Percentiles rank a stretch among this genome's conserved stretches.
Evolutionary conservation across 92 coral and sea anemone species (phyloP).

Genomic region (Umimayanthus kanabou): DNA sequence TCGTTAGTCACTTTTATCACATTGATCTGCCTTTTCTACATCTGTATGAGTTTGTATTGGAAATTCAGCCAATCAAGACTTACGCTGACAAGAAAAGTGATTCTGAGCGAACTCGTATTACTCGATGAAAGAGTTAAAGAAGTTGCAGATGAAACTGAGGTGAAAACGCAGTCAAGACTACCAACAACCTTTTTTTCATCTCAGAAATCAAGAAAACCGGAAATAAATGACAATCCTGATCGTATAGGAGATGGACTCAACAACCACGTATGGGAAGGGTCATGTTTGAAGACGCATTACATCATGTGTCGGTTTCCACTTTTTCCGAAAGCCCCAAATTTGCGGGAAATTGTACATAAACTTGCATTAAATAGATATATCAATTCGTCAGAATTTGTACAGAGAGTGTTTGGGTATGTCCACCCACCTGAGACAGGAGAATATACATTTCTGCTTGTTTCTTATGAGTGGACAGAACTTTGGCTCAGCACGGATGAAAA

Average conservation of each 20-base stretch:
- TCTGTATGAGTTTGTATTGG: background rate
- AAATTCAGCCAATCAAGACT: background rate
- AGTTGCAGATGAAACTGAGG: background rate
- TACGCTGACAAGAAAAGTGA: background rate
- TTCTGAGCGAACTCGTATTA: background rate
- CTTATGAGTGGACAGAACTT: constrained; percentile 1
- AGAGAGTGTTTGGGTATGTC: constrained; percentile 12
- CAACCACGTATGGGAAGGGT: background rate
- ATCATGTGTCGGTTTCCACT: background rate
- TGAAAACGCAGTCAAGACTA: background rate
- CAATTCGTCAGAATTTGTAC: background rate
- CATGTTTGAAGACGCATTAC: background rate
- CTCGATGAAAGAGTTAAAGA: background rate
- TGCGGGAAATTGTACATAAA: background rate
- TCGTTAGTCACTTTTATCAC: background rate
- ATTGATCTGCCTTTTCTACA: background rate
- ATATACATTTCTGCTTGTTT: background rate
- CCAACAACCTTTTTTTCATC: background rate
- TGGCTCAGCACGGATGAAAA: constrained; percentile 9
- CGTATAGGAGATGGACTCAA: background rate
- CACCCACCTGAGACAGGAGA: background rate
- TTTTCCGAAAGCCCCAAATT: background rate
- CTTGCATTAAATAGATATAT: background rate
- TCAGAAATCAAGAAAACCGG: background rate
- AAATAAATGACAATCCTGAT: background rate